phyloP scores from a whole-genome alignment of 2,113 vertebrate species.

The Stictonetta naevosa region DNA sequence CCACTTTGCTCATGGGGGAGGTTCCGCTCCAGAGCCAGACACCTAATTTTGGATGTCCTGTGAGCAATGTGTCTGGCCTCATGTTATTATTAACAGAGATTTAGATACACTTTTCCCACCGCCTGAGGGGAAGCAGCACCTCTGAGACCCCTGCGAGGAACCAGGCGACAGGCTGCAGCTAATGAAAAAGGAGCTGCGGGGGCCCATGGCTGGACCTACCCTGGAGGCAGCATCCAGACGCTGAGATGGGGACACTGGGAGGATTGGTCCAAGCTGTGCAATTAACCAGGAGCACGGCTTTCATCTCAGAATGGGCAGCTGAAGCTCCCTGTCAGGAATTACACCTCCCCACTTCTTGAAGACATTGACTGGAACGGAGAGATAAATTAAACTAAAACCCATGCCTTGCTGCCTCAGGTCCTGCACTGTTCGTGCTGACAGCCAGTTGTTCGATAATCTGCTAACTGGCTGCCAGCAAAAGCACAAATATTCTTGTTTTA shows the following conservation, averaged over 20 bases:
- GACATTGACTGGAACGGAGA: not conserved
- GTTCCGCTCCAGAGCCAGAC: not conserved
- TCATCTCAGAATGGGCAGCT: not conserved
- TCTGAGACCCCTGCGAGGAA: accelerated
- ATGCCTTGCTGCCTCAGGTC: not conserved
- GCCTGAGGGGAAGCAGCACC: accelerated
- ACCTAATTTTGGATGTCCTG: not conserved
- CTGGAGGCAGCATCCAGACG: not conserved
- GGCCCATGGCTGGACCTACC: not conserved
- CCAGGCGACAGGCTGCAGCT: not conserved
- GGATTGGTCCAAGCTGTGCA: not conserved
- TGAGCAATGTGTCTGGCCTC: accelerated
- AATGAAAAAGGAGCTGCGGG: not conserved
- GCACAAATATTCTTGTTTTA: not conserved
- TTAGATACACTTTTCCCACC: not conserved
- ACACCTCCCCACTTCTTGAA: not conserved
- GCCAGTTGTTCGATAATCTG: accelerated
- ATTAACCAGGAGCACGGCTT: not conserved
- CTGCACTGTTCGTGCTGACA: not conserved
- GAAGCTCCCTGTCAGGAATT: not conserved
- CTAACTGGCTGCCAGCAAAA: not conserved
- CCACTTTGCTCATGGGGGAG: not conserved
- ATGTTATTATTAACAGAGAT: not conserved
- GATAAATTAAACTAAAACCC: not conserved
- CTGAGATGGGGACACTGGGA: not conserved